Evolutionary conservation across 2,888 invertebrate genomes (phyloP), one percentile per base, ranked within the genome.

Genomic region (Ornithoptera alexandrae): DNA sequence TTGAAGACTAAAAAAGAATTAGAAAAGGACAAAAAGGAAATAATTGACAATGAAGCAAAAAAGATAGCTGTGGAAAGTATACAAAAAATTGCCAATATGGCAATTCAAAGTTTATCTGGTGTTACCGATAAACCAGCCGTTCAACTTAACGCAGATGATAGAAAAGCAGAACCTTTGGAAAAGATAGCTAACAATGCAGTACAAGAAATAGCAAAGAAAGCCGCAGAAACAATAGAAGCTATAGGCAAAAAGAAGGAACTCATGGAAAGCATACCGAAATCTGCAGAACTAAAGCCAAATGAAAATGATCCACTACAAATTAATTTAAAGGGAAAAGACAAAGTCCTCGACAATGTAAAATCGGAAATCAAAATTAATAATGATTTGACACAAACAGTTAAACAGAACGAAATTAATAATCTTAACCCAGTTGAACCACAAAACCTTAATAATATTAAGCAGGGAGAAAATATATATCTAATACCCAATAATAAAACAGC

Each of bases 1-100:
- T 93, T 94, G 69, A 92, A 94, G 73, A 93, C 94, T 7, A 93
- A 93, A 70, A 83, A 93, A 72, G 93, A 93, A 74, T 75, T 93
- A 7, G 83, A 92, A 72, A 84, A 87, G 79, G 93, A 82, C 83
- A 94, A 88, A 78, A 93, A 74, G 78, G 91, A 81, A 78, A 89
- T 81, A 62, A 93, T 83, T 74, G 84, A 81, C 70, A 92, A 77
- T 76, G 88, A 91, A 75, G 92, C 90, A 0, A 93, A 93, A 74
- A 93, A 91, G 76, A 84, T 92, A 42, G 92, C 93, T 0, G 92
- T 93, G 1, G 93, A 93, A 76, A 93, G 91, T 77, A 93, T 93
- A 39, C 88, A 93, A 78, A 88, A 93, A 74, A 91, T 93, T 58
- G 93, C 93, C 0, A 84, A 89, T 73, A 85, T 89, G 72, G 93